Evolutionary conservation across 2,888 invertebrate species (phyloP), one percentile per base, ranked within the genome.

Genomic region (Sarcophaga rosellei): DNA sequence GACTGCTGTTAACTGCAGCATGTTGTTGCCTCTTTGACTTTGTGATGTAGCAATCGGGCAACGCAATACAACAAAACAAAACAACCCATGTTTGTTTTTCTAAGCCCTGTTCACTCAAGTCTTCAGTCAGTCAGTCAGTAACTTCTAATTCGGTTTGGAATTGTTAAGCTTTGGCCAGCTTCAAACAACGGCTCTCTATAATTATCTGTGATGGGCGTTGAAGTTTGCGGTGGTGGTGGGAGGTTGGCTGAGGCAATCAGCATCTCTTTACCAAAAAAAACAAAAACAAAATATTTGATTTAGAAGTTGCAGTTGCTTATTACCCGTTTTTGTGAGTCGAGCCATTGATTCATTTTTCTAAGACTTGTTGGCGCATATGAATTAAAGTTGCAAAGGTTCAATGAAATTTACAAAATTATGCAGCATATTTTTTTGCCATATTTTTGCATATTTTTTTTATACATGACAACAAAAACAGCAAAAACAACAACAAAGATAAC

Each of bases 321-420:
- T 53, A 53, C 4, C 53, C 53, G 12, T 4, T 53, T 53, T 53
- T 61, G 15, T 17, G 0, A 10, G 35, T 1, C 8, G 35, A 73
- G 61, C 62, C 61, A 59, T 65, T 76, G 62, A 65, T 62, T 53
- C 62, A 57, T 70, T 70, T 81, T 76, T 84, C 53, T 53, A 85
- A 91, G 91, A 91, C 91, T 91, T 90, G 90, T 89, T 90, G 92
- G 92, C 92, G 91, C 92, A 92, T 91, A 90, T 91, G 91, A 91
- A 91, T 91, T 92, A 92, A 90, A 88, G 88, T 84, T 86, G 81
- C 63, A 82, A 63, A 45, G 63, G 65, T 17, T n/a, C 21, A 17
- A 12, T 47, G 4, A 35, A 20, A 20, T 68, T 69, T 68, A 12
- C 68, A 8, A 44, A 70, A 68, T 23, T 25, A 35, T 68, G 53